phyloP scores from a whole-genome alignment of 2,888 invertebrate species.

The Amphipoea lucens region DNA sequence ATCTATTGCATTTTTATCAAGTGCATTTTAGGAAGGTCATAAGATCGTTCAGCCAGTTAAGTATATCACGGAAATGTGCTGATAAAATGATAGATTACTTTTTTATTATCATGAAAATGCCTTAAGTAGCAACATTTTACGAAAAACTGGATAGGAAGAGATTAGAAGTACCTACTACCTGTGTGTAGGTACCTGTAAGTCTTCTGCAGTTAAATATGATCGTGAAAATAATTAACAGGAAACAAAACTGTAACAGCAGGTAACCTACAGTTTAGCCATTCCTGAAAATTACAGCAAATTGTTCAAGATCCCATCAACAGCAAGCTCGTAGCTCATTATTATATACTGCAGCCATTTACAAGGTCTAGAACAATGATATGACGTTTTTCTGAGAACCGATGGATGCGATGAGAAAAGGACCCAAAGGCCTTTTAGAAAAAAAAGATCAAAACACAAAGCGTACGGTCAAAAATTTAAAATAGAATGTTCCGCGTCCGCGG shows the following conservation, averaged over 20 bases:
- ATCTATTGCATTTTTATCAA: conserved; percentile 66
- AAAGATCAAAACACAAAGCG: conserved; percentile 52
- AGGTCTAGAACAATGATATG: conserved; percentile 45
- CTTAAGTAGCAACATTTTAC: background rate
- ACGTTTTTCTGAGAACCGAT: conserved; percentile 45
- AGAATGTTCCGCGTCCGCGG: conserved; percentile 86
- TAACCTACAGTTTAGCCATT: conserved; percentile 2
- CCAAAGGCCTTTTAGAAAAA: conserved; percentile 43
- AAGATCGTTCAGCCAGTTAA: conserved; percentile 42
- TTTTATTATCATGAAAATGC: conserved; percentile 32
- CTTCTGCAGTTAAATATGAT: background rate
- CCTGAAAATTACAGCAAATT: conserved; percentile 57
- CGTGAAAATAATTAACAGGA: conserved; percentile 6
- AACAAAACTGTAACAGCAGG: conserved; percentile 17
- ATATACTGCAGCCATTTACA: conserved; percentile 19
- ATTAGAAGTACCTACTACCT: background rate
- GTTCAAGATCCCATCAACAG: conserved; percentile 48
- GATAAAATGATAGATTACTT: conserved; percentile 42
- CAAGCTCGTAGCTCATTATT: conserved; percentile 30
- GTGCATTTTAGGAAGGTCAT: conserved; percentile 68
- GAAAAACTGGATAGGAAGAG: background rate
- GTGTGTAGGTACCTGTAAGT: too few relatives aligned
- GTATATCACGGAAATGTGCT: conserved; percentile 35
- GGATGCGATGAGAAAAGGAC: conserved; percentile 44
- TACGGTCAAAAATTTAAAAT: conserved; percentile 81